Evolutionary conservation across 2,888 invertebrate genomes (phyloP).

Genomic region (Zaprionus obscuricornis): DNA sequence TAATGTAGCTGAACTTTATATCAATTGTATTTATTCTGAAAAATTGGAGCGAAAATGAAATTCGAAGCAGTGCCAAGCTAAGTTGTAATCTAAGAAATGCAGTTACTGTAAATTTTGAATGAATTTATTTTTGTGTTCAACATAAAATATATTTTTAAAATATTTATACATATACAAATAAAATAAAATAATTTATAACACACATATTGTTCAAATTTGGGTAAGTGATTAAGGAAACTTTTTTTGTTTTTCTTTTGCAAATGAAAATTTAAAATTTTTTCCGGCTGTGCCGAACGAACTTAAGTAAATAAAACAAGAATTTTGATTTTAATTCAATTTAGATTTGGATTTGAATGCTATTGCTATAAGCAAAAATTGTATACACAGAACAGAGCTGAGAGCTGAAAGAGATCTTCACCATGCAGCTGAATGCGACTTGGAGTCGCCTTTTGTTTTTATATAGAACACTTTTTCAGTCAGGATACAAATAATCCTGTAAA

Average conservation of each 20-base stretch:
- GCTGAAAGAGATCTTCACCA: conserved; percentile 58
- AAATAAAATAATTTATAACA: conserved; percentile 64
- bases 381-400: conserved; percentile 51
- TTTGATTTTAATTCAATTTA: not conserved
- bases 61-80: not conserved
- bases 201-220: conserved; percentile 44
- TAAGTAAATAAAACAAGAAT: conserved; percentile 12
- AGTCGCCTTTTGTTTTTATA: conserved; percentile 57
- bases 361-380: conserved; percentile 59
- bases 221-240: conserved; percentile 46
- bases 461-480: too few relatives aligned
- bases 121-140: conserved; percentile 63
- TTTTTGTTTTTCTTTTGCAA: conserved; percentile 9
- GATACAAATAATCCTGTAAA: conserved; percentile 81
- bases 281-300: conserved; percentile 47
- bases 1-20: too few relatives aligned
- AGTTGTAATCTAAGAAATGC: conserved; percentile 38
- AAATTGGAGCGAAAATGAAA: too few relatives aligned
- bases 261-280: conserved; percentile 4
- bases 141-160: conserved; percentile 47
- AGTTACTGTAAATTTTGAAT: conserved; percentile 46
- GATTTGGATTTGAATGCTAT: conserved; percentile 13
- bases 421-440: conserved; percentile 37
- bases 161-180: conserved; percentile 63
- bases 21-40: too few relatives aligned